Evolutionary conservation across 2,113 vertebrate genomes (phyloP), one percentile per base, ranked within the genome.

Genomic region (Baryphthengus martii): DNA sequence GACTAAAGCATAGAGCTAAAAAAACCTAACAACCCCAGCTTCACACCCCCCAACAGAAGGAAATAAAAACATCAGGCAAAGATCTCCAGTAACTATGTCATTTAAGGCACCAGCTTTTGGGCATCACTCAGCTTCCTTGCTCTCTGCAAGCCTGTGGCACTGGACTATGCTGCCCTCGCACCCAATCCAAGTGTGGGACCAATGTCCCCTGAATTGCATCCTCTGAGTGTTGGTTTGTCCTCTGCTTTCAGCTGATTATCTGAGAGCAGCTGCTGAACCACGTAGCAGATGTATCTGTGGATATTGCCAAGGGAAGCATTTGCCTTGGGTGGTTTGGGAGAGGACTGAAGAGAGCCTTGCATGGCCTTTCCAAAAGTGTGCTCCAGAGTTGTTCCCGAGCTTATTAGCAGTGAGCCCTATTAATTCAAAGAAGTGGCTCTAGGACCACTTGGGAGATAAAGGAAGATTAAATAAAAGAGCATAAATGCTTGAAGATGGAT

Each of bases 401-500:
- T 81, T 40, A 62, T 91, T 88, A 78, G 81, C 53, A 75, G 31
- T 68, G 87, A 89, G 58, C 58, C 53, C 40, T 94, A 42, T 89
- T 88, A 97, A 95, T 94, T 93, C 91, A 76, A 75, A 87, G 89
- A 87, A 82, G 75, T 50, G 75, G 77, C 89, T 95, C 15, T 3
- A 33, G 56, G 70, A 85, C 61, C 91, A 70, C 87, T 85, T 9
- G 16, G 74, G 94, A 94, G 80, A 81, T 81, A 67, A 71, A 44
- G 35, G 76, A 78, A 87, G 84, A 88, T 96, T 95, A 95, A 95
- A 89, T 39, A 86, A 85, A 92, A 91, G 73, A 85, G 53, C 29
- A 2, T 70, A 82, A 94, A 71, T 88, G 67, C 85, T 82, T 88
- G 85, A 25, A 88, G 67, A 88, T 55, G 88, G 85, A 90, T 96